phyloP scores from a whole-genome alignment of 2,113 vertebrate species.

The Parus major region DNA sequence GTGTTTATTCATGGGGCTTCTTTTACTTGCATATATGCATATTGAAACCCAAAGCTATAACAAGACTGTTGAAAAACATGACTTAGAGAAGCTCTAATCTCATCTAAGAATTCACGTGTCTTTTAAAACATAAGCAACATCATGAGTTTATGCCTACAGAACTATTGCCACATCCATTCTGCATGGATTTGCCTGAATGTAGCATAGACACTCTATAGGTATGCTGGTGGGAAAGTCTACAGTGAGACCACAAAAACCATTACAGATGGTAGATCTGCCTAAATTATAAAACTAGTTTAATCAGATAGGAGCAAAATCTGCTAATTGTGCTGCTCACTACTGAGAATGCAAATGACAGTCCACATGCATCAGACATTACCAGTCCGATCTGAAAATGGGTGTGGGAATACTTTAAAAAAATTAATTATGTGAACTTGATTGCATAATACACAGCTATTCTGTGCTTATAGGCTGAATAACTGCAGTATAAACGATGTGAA shows the following conservation, averaged over 20 bases:
- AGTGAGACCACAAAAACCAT: not conserved
- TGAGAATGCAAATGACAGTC: constrained; percentile 33
- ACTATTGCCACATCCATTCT: not conserved
- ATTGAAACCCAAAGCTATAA: not conserved
- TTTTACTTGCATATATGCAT: not conserved
- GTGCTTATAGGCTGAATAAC: not conserved
- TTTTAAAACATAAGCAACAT: not conserved
- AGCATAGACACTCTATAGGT: not conserved
- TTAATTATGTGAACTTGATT: constrained; percentile 13
- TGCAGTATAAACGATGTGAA: not conserved
- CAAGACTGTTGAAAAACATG: not conserved
- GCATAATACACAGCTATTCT: constrained; percentile 6
- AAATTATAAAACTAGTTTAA: constrained; percentile 8
- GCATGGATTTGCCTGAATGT: not conserved
- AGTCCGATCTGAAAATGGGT: constrained; percentile 26
- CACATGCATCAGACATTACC: not conserved
- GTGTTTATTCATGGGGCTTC: not conserved
- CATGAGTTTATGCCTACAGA: rapidly evolving
- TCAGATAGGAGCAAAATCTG: constrained; percentile 33
- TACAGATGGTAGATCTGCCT: not conserved
- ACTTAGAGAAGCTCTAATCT: not conserved
- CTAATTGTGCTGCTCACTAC: constrained; percentile 15
- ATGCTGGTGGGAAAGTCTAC: not conserved
- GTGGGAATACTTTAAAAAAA: constrained; percentile 38
- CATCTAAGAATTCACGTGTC: not conserved